A percentile compares a stretch with the other conserved stretches of the same genome.
These are phyloP conservation scores for Philonicus albiceps DNA, from an alignment of 2,888 invertebrate genomes.

Conservation along the genomic window DNA sequence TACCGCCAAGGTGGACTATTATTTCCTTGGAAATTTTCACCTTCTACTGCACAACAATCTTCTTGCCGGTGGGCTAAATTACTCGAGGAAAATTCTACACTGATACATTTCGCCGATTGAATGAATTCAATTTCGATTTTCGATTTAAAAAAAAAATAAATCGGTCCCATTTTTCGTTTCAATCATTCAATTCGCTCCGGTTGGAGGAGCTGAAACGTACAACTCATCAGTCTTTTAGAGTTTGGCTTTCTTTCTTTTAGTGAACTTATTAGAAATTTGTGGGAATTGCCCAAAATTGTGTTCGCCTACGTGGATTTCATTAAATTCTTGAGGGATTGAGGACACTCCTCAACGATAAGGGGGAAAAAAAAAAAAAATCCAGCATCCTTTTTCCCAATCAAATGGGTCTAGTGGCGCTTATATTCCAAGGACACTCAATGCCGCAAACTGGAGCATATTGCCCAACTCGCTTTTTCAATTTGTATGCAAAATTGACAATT, in stretches of 20 bases:
- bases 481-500: slow-evolving; percentile 40
- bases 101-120: slow-evolving; percentile 26
- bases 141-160: slow-evolving; percentile 38
- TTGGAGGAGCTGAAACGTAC: slow-evolving; percentile 19
- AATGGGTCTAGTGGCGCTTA: not conserved
- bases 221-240: slow-evolving; percentile 7
- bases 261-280: not conserved
- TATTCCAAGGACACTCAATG: not conserved
- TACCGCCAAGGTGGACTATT: not conserved
- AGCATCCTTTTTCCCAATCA: not conserved
- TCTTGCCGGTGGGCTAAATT: slow-evolving; percentile 19
- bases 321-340: not conserved
- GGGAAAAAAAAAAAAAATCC: no score
- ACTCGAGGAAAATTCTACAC: not conserved
- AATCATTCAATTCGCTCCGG: slow-evolving; percentile 3
- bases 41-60: not conserved
- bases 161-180: slow-evolving; percentile 38
- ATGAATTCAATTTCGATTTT: slow-evolving; percentile 40
- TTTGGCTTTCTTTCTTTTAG: not conserved
- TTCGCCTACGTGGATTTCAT: not conserved
- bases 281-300: not conserved
- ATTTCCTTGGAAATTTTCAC: slow-evolving; percentile 3
- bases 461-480: slow-evolving; percentile 12
- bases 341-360: not conserved
- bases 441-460: slow-evolving; percentile 11